Evolutionary conservation across 2,888 invertebrate species (phyloP).

Genomic region (Rhopalosiphum nymphaeae): DNA sequence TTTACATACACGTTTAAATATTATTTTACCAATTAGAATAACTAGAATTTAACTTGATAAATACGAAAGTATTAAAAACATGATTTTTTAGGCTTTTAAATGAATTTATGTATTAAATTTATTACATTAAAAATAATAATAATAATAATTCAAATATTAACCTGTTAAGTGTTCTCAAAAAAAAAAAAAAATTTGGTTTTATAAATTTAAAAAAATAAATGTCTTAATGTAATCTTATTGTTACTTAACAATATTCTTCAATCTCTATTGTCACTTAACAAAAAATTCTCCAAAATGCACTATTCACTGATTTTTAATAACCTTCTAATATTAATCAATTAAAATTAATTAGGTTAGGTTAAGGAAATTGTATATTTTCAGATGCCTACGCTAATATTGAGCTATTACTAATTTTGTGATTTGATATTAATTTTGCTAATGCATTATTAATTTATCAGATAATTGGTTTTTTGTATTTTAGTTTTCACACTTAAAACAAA

Average conservation of each 20-base stretch:
- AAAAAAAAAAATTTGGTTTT: neutral
- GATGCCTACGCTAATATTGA: neutral
- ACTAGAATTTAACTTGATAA: neutral
- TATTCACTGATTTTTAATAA: neutral
- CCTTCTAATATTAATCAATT: neutral
- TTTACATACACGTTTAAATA: neutral
- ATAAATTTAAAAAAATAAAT: neutral
- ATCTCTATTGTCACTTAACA: neutral
- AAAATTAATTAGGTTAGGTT: neutral
- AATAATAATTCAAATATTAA: neutral
- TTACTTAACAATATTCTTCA: neutral
- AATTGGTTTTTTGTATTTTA: neutral
- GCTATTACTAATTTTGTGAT: neutral
- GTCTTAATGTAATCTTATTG: neutral
- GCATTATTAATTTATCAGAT: neutral
- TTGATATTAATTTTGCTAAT: neutral
- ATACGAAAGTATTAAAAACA: neutral
- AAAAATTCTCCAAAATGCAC: neutral
- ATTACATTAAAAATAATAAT: neutral
- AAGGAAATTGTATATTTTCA: neutral
- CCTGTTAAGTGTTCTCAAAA: neutral
- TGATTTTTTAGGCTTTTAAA: neutral
- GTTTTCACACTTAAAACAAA: neutral
- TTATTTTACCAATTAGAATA: slow-evolving; percentile 20
- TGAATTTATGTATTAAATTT: neutral